phyloP scores from a whole-genome alignment of 2,113 vertebrate genomes.

The Gnathonemus echidnorhynchus region DNA sequence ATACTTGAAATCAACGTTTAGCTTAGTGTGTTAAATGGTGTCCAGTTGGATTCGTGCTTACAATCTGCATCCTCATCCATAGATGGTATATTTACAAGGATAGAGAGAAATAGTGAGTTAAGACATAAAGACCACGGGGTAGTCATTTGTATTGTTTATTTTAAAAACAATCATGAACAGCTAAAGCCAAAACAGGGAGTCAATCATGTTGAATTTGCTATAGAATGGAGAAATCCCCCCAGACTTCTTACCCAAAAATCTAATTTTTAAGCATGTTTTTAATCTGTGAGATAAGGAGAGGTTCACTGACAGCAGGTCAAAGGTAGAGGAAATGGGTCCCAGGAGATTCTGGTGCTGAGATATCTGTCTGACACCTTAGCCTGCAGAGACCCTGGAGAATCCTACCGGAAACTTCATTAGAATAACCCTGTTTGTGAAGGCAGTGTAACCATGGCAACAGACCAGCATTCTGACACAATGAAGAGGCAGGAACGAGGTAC shows the following conservation, averaged over 20 bases:
- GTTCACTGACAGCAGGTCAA: background rate
- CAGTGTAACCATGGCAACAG: conserved; percentile 41
- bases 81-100: background rate
- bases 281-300: background rate
- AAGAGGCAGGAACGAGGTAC: conserved; percentile 43
- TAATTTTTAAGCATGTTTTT: background rate
- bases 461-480: conserved; percentile 10
- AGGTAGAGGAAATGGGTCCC: background rate
- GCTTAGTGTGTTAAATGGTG: background rate
- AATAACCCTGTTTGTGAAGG: conserved; percentile 14
- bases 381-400: background rate
- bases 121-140: conserved; percentile 33
- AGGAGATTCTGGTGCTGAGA: background rate
- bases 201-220: conserved; percentile 47
- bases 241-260: background rate
- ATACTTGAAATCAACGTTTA: background rate
- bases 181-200: conserved; percentile 50
- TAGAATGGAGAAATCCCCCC: conserved; percentile 16
- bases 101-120: conserved; percentile 7
- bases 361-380: background rate
- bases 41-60: background rate
- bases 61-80: background rate
- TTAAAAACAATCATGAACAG: conserved; percentile 64
- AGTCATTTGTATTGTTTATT: conserved; percentile 53
- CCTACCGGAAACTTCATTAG: background rate